Evolutionary conservation across 1,140 invertebrate species (phyloP), one percentile per base, ranked within the genome.

Genomic region (Trichonephila clavata): DNA sequence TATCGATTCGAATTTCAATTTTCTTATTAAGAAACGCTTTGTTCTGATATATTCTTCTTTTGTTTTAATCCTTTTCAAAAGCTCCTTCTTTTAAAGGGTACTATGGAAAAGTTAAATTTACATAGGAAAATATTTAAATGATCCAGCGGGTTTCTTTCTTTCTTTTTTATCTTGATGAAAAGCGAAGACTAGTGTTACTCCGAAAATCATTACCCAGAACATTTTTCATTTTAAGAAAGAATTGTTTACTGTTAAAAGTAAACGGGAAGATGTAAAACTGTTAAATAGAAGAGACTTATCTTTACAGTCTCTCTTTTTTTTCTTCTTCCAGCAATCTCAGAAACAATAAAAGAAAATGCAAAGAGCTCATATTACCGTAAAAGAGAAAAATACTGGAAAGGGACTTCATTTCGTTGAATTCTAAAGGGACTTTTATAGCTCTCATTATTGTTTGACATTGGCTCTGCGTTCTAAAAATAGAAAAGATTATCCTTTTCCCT

Each of bases 401-500:
- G 32, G 27, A 77, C 71, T 77, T 77, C 71, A 77, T 83, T 59
- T 83, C 20, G 50, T 7, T 4, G 81, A 21, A 57, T 43, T 83
- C 50, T 83, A 83, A 59, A 50, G 24, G n/a, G n/a, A 57, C 81
- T 43, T n/a, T 83, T 57, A 57, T 50, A 83, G 43, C 43, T 10
- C 20, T 59, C 81, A 50, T 83, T 83, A 83, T 83, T 83, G 71
- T 77, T 77, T 77, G 71, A 77, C 71, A 77, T 39, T 77, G 24
- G 13, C 43, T 83, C 43, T 24, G 5, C 24, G 7, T 83, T 83
- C 81, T 83, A 83, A 83, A 83, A 83, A 83, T 83, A 83, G 81
- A 83, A 50, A n/a, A 59, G 43, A 50, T 83, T 83, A 24, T 24
- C 81, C 27, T 83, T 83, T 83, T 6, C 43, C 8, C 50, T 16